phyloP scores from a whole-genome alignment of 1,140 invertebrate species.

The Aphaenogaster rudis region DNA sequence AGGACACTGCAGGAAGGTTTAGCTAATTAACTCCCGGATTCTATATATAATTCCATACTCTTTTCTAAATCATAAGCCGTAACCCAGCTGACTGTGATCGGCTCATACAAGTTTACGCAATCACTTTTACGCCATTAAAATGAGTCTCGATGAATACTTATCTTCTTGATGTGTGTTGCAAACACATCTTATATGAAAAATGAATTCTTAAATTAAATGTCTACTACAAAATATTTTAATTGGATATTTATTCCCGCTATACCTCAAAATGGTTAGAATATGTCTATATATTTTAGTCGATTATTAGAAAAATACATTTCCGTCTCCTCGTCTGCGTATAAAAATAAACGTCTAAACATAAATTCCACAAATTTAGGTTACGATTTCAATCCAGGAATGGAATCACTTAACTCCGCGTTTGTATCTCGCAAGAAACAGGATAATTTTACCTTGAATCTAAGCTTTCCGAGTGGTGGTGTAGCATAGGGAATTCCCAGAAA shows the following conservation, averaged over 20 bases:
- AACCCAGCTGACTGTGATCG: not conserved
- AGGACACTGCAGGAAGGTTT: not conserved
- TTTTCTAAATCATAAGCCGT: not conserved
- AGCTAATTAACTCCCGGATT: not conserved
- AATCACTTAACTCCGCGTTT: not conserved
- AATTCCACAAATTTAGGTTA: constrained; percentile 8
- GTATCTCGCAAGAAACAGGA: not conserved
- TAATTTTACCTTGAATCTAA: constrained; percentile 87
- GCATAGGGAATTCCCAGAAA: constrained; percentile 89
- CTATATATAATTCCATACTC: not conserved
- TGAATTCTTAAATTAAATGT: not conserved
- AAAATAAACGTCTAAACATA: not conserved
- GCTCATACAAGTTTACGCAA: not conserved
- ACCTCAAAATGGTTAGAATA: not conserved
- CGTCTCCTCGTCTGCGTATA: not conserved
- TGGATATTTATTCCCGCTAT: not conserved
- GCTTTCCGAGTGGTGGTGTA: constrained; percentile 86
- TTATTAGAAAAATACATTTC: not conserved
- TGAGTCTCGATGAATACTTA: not conserved
- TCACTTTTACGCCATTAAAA: not conserved
- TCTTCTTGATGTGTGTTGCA: not conserved
- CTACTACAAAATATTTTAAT: not conserved
- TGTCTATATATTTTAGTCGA: not conserved
- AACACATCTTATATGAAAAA: not conserved
- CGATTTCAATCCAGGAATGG: not conserved